A percentile compares a stretch with the other conserved stretches of the same genome.
Conservation (phyloP, 2,113 vertebrate species). For the Atractosteus spatula region DNA sequence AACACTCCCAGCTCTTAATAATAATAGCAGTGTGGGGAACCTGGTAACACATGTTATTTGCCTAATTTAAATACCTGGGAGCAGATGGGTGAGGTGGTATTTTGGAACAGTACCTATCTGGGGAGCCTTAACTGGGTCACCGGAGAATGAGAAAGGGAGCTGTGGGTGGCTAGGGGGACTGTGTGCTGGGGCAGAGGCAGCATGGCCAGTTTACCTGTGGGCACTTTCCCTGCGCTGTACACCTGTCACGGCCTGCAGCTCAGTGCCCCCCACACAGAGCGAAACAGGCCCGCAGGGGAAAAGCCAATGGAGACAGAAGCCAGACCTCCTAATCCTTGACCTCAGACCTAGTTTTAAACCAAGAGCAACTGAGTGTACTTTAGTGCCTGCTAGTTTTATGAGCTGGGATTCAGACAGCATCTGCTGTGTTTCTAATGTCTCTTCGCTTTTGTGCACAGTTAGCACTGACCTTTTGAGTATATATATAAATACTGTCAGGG, state of each 20-base stretch:
- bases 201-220: slow-evolving; percentile 37
- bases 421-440: too few species aligned
- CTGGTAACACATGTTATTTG: slow-evolving; percentile 24
- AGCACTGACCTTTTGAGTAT: too few species aligned
- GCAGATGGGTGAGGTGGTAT: slow-evolving; percentile 60
- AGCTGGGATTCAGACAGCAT: too few species aligned
- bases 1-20: slow-evolving; percentile 30
- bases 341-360: neutral
- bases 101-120: slow-evolving; percentile 67
- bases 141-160: slow-evolving; percentile 37
- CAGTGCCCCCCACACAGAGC: too few species aligned
- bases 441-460: too few species aligned
- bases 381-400: too few species aligned
- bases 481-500: too few species aligned
- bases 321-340: neutral
- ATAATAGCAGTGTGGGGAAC: slow-evolving; percentile 27
- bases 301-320: too few species aligned
- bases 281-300: too few species aligned
- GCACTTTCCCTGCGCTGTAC: slow-evolving; percentile 61
- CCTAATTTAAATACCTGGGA: slow-evolving; percentile 32
- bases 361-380: too few species aligned
- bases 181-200: slow-evolving; percentile 26
- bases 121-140: slow-evolving; percentile 67
- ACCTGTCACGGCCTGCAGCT: slow-evolving; percentile 63
- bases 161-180: neutral